Evolutionary conservation across 2,888 invertebrate genomes (phyloP).

Genomic region (Podabrus alpinus): DNA sequence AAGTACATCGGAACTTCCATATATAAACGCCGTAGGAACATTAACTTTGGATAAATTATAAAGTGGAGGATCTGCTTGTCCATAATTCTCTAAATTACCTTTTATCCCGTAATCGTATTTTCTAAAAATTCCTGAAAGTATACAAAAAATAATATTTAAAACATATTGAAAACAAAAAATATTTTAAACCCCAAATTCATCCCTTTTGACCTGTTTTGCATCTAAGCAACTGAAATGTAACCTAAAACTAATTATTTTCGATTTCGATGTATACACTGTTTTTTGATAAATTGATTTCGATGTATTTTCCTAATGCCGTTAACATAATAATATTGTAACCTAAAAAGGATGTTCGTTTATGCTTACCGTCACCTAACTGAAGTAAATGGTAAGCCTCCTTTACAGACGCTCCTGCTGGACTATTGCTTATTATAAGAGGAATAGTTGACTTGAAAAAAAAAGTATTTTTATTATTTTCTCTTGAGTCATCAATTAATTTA

Average conservation of each 20-base stretch:
- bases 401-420: constrained; percentile 53
- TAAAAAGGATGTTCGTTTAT: too few species aligned
- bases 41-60: neutral
- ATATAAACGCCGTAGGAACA: neutral
- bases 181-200: too few species aligned
- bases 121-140: neutral
- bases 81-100: neutral
- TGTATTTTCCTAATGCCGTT: too few species aligned
- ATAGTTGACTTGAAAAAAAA: neutral
- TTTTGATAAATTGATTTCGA: too few species aligned
- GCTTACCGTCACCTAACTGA: constrained; percentile 56
- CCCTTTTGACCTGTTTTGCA: too few species aligned
- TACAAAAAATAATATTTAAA: neutral
- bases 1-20: neutral
- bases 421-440: constrained; percentile 11
- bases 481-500: neutral
- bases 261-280: too few species aligned
- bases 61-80: neutral
- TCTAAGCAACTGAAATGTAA: too few species aligned
- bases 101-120: neutral
- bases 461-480: neutral
- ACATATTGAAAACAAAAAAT: too few species aligned
- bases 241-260: too few species aligned
- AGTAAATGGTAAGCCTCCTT: constrained; percentile 60
- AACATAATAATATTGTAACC: too few species aligned